Percentiles rank a stretch among this genome's conserved stretches.
Conservation (phyloP, 1,140 invertebrate genomes). For the Dendroctonus ponderosae region DNA sequence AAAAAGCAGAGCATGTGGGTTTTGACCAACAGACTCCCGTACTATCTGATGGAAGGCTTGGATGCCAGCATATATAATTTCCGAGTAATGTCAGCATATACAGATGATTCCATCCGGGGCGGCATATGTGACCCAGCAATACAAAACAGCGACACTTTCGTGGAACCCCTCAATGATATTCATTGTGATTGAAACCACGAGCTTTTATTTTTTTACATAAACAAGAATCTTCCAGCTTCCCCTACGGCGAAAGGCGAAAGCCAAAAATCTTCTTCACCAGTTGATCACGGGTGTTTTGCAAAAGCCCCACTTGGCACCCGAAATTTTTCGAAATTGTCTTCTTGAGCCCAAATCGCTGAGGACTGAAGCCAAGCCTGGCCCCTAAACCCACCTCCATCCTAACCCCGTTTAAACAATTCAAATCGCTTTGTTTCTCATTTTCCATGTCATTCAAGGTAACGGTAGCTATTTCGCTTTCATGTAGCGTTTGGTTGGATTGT, state of each 20-base stretch:
- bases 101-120: slow-evolving; percentile 59
- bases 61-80: slow-evolving; percentile 69
- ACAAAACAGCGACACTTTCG: slow-evolving; percentile 24
- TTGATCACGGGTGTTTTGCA: background rate
- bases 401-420: background rate
- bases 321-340: slow-evolving; percentile 14
- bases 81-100: slow-evolving; percentile 64
- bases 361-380: background rate
- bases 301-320: slow-evolving; percentile 3
- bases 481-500: slow-evolving; percentile 4
- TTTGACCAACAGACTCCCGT: slow-evolving; percentile 69
- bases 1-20: slow-evolving; percentile 69
- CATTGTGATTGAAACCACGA: slow-evolving; percentile 35
- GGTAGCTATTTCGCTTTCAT: slow-evolving; percentile 15
- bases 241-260: too few relatives aligned
- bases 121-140: slow-evolving; percentile 67
- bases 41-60: slow-evolving; percentile 68
- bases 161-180: slow-evolving; percentile 20
- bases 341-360: slow-evolving; percentile 8
- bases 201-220: too few relatives aligned
- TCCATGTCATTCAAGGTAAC: slow-evolving; percentile 8
- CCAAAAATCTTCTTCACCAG: slow-evolving; percentile 1
- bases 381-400: too few relatives aligned
- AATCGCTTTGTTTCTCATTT: background rate
- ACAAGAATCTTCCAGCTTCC: too few relatives aligned